Percentiles rank a stretch among this genome's conserved stretches.
Evolutionary conservation across 2,888 invertebrate species (phyloP).

Genomic region (Ceratothoa steindachneri): DNA sequence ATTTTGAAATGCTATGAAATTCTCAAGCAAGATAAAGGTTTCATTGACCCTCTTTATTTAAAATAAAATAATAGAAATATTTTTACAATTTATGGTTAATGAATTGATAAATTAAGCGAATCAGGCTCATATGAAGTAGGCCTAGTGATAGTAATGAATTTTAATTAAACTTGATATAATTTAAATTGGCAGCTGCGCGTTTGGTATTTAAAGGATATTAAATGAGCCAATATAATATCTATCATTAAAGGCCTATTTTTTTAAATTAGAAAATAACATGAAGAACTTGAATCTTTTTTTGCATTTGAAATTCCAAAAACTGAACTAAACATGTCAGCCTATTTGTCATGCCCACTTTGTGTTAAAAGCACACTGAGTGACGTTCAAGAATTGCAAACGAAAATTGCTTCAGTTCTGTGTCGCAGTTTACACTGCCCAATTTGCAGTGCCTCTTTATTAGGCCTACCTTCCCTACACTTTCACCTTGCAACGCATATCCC

Average conservation of each 20-base stretch:
- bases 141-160: too few relatives aligned
- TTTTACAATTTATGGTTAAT: too few relatives aligned
- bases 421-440: conserved; percentile 33
- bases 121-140: too few relatives aligned
- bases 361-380: conserved; percentile 28
- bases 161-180: too few relatives aligned
- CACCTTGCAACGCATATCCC: conserved; percentile 36
- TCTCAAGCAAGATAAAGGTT: too few relatives aligned
- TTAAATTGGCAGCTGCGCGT: too few relatives aligned
- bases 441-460: conserved; percentile 37
- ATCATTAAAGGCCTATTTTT: neutral
- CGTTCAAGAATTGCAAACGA: conserved; percentile 28
- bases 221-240: too few relatives aligned
- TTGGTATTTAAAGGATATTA: too few relatives aligned
- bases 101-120: too few relatives aligned
- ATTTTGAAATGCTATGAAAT: too few relatives aligned
- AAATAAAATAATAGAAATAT: too few relatives aligned
- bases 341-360: conserved; percentile 41
- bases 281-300: neutral
- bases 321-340: conserved; percentile 21
- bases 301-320: neutral
- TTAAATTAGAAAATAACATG: neutral
- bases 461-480: conserved; percentile 30
- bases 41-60: too few relatives aligned
- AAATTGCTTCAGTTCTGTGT: conserved; percentile 34